Evolutionary conservation across 2,797 vertebrate genomes (phyloP), one percentile per base, ranked within the genome.

Genomic region (Falco rusticolus): DNA sequence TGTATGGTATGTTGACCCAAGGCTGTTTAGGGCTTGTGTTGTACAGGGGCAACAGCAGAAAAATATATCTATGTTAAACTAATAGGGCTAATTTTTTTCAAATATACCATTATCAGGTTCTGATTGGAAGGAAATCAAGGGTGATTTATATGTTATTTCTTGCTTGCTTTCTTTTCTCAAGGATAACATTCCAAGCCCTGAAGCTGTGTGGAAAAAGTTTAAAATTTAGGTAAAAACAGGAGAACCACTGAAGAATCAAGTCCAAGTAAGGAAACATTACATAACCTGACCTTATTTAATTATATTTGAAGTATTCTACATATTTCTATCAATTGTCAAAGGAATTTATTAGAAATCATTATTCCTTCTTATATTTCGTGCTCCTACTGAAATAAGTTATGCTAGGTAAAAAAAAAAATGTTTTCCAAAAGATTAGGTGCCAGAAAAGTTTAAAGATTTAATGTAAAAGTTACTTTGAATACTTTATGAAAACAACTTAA

Each of bases 191-290:
- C 11, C 1, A 18, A 84, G 7, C 0, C 11, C 7, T 54, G 22
- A 66, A 66, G 2, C 3, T 63, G 0, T 33, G 3, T 8, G 16
- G 20, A 2, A 37, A 63, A 76, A 34, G 8, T 33, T 1, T 0
- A 53, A 71, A 68, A 54, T 28, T 47, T 74, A n/a, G 2, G 9
- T 77, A 8, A 87, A 11, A 65, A 33, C 4, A 87, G 45, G 13
- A 65, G 47, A 50, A 34, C 8, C 1, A 69, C 13, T n/a, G 41
- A 57, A 57, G 6, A 85, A 80, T 48, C 5, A 61, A 63, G 13
- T 41, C 14, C 13, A 63, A 61, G 4, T 31, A 66, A 64, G 16
- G 20, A 76, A 65, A 34, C 2, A 14, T 15, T 15, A 8, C 2
- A 65, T 29, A 66, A 61, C 12, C 2, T 24, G 9, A 45, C 3